Conservation (phyloP, 2,888 invertebrate genomes). For the Caenorhabditis imperialis region DNA sequence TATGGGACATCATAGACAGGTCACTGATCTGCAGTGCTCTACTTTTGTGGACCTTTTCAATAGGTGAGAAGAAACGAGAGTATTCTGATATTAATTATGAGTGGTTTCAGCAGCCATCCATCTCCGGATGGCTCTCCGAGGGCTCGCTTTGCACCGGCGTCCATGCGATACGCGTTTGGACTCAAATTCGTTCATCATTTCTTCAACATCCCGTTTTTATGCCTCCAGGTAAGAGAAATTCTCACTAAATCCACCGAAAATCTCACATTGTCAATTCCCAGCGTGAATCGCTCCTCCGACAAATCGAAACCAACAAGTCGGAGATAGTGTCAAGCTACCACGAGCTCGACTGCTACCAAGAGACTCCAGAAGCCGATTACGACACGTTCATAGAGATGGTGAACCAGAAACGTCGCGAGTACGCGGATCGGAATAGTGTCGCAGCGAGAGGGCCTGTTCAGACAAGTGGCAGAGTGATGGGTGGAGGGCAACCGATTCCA, state of each 20-base stretch:
- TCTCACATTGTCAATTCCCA: too few relatives aligned
- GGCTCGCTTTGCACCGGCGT: conserved; percentile 73
- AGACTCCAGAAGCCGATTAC: conserved; percentile 81
- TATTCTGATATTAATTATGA: too few relatives aligned
- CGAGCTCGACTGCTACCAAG: conserved; percentile 80
- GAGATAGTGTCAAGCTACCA: conserved; percentile 74
- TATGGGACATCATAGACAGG: conserved; percentile 94
- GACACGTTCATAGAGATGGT: conserved; percentile 76
- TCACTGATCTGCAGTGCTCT: conserved; percentile 81
- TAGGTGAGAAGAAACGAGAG: conserved; percentile 13
- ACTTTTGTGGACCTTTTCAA: conserved; percentile 61
- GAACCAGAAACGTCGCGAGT: conserved; percentile 57
- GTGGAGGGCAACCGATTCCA: conserved; percentile 67
- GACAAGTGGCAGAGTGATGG: conserved; percentile 60
- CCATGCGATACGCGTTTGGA: conserved; percentile 89
- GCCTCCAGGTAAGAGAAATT: conserved; percentile 84
- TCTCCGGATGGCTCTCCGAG: conserved; percentile 70
- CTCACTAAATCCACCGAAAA: too few relatives aligned
- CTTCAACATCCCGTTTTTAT: conserved; percentile 92
- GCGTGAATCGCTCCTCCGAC: conserved; percentile 58
- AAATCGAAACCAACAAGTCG: conserved; percentile 61
- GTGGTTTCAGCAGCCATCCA: conserved; percentile 58
- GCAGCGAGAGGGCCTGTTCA: conserved; percentile 25
- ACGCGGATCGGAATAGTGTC: conserved; percentile 51
- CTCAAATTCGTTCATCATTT: conserved; percentile 92